These are phyloP conservation scores for Yponomeuta evonymella DNA, from an alignment of 2,888 invertebrate species.

Conservation along the genomic window DNA sequence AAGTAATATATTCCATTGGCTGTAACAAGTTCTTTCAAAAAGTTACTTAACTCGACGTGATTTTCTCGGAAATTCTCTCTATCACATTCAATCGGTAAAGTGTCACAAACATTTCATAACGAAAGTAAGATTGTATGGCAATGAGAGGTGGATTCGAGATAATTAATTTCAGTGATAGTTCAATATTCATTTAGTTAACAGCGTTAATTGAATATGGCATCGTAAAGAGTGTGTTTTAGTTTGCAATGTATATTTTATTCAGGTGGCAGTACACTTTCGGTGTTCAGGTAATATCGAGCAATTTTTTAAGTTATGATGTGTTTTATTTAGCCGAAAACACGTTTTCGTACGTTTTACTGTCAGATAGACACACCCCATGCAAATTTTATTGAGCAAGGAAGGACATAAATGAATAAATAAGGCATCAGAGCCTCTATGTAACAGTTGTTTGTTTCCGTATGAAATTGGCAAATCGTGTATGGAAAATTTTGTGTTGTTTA, in stretches of 20 bases:
- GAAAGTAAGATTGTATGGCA: background rate
- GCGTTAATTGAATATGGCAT: background rate
- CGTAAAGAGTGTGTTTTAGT: background rate
- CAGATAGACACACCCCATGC: background rate
- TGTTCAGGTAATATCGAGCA: background rate
- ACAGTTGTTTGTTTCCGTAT: background rate
- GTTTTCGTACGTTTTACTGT: background rate
- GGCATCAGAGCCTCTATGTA: background rate
- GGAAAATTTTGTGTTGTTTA: background rate
- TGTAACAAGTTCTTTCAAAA: background rate
- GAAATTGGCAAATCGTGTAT: background rate
- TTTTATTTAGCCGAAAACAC: background rate
- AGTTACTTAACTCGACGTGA: background rate
- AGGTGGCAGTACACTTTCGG: constrained; percentile 5
- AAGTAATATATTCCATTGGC: background rate
- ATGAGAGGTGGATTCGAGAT: background rate
- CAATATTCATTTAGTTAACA: background rate
- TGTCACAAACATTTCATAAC: background rate
- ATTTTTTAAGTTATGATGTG: background rate
- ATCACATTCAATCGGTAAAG: background rate
- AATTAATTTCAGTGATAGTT: constrained; percentile 2
- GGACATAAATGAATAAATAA: background rate
- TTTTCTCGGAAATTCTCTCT: background rate
- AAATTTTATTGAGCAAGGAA: background rate
- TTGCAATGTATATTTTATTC: background rate